Conservation (phyloP, 92 coral and sea anemone species). For the Parazoanthus darwini region DNA sequence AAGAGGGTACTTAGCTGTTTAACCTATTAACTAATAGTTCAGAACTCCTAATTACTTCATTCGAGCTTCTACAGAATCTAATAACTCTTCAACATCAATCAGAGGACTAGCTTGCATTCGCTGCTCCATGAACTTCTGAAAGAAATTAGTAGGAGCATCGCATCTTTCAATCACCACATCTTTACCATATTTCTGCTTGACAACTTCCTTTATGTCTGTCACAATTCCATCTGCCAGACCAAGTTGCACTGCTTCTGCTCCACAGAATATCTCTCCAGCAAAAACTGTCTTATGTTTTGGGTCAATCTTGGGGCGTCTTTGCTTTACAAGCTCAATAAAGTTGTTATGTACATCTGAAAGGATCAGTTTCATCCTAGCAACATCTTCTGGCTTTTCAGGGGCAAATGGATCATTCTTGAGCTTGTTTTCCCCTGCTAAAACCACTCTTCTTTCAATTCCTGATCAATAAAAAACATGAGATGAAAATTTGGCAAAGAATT, state of each 20-base stretch:
- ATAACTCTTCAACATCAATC: slow-evolving; percentile 22
- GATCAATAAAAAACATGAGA: background rate
- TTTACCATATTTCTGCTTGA: slow-evolving; percentile 71
- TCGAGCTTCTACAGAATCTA: slow-evolving; percentile 27
- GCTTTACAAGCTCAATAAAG: slow-evolving; percentile 73
- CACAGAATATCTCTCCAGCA: slow-evolving; percentile 78
- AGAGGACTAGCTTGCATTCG: slow-evolving; percentile 22
- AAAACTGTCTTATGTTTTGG: slow-evolving; percentile 81
- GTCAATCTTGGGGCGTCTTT: slow-evolving; percentile 74
- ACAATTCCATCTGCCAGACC: slow-evolving; percentile 85
- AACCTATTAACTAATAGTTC: too few species aligned
- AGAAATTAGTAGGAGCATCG: slow-evolving; percentile 58
- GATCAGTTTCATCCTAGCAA: slow-evolving; percentile 52
- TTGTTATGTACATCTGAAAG: slow-evolving; percentile 62
- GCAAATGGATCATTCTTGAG: slow-evolving; percentile 72
- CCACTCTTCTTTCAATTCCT: slow-evolving; percentile 82
- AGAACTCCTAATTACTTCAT: background rate
- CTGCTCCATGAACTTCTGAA: slow-evolving; percentile 38
- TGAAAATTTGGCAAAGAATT: background rate
- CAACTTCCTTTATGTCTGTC: slow-evolving; percentile 65
- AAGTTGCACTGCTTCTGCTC: slow-evolving; percentile 69
- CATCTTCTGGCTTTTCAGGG: slow-evolving; percentile 76
- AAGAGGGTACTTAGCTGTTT: too few species aligned
- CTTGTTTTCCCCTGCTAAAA: slow-evolving; percentile 85
- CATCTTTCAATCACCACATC: slow-evolving; percentile 85